Evolutionary conservation across 2,113 vertebrate species (phyloP).

Genomic region (Coryphaenoides rupestris): DNA sequence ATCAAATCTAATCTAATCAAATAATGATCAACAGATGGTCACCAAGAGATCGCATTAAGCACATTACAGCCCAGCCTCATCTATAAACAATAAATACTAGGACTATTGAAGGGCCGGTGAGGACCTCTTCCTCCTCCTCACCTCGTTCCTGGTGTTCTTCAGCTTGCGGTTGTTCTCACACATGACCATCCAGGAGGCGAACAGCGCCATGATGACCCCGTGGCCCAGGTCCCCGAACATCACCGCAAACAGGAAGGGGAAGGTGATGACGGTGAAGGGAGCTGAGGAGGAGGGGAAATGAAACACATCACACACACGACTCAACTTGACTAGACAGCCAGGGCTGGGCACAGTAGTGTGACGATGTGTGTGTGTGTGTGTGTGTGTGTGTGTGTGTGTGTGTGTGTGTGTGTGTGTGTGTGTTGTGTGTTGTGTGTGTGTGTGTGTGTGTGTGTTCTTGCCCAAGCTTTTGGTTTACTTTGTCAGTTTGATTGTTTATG

Average conservation of each 20-base stretch:
- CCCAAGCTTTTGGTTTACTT: too few relatives aligned
- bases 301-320: background rate
- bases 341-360: too few relatives aligned
- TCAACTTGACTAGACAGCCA: background rate
- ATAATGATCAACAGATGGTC: too few relatives aligned
- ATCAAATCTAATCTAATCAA: too few relatives aligned
- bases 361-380: too few relatives aligned
- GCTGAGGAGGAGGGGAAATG: constrained; percentile 64
- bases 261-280: constrained; percentile 93
- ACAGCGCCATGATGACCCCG: constrained; percentile 86
- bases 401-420: too few relatives aligned
- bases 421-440: too few relatives aligned
- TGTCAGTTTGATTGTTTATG: too few relatives aligned
- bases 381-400: too few relatives aligned
- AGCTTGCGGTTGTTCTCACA: constrained; percentile 87
- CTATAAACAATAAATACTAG: background rate
- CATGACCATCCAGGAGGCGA: constrained; percentile 85
- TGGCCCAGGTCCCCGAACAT: constrained; percentile 98
- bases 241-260: constrained; percentile 94
- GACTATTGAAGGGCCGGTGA: background rate
- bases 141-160: constrained; percentile 85
- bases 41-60: too few relatives aligned
- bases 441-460: too few relatives aligned
- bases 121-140: constrained; percentile 63
- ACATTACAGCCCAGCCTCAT: too few relatives aligned